These are phyloP conservation scores for Drosophila prostipennis DNA, from an alignment of 2,888 invertebrate species.

Conservation along the genomic window DNA sequence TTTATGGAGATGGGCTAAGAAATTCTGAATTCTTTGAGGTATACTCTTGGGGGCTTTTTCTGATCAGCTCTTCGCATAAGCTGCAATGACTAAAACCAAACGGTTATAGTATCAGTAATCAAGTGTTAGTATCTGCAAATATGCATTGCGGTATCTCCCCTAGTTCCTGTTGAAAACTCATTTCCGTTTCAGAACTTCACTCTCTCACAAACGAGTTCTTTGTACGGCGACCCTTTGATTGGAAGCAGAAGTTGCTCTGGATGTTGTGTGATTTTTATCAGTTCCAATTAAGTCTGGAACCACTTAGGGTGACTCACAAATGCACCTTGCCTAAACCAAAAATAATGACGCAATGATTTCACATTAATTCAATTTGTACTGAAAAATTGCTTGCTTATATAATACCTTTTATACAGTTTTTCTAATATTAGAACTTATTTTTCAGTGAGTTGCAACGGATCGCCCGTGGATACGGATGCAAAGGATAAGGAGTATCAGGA, in stretches of 20 bases:
- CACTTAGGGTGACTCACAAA: conserved; percentile 32
- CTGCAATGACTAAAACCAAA: conserved; percentile 1
- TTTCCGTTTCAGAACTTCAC: conserved; percentile 32
- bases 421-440: not conserved
- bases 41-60: conserved; percentile 1
- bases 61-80: not conserved
- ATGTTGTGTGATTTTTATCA: conserved; percentile 61
- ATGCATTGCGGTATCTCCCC: conserved; percentile 11
- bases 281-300: conserved; percentile 55
- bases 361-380: not conserved
- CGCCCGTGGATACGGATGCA: conserved; percentile 33
- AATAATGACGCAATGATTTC: not conserved
- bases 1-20: not conserved
- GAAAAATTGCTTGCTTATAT: not conserved
- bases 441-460: conserved; percentile 45
- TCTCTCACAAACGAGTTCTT: conserved; percentile 24
- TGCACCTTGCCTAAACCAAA: conserved; percentile 6
- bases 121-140: conserved; percentile 23
- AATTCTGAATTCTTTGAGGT: not conserved
- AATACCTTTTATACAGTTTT: too few species aligned
- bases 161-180: conserved; percentile 42
- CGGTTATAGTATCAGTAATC: not conserved
- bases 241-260: conserved; percentile 22
- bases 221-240: conserved; percentile 31
- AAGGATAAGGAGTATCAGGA: conserved; percentile 50